These are phyloP conservation scores for Strongylocentrotus purpuratus DNA, from an alignment of 35 echinoderm and acorn worm species.

Conservation along the genomic window DNA sequence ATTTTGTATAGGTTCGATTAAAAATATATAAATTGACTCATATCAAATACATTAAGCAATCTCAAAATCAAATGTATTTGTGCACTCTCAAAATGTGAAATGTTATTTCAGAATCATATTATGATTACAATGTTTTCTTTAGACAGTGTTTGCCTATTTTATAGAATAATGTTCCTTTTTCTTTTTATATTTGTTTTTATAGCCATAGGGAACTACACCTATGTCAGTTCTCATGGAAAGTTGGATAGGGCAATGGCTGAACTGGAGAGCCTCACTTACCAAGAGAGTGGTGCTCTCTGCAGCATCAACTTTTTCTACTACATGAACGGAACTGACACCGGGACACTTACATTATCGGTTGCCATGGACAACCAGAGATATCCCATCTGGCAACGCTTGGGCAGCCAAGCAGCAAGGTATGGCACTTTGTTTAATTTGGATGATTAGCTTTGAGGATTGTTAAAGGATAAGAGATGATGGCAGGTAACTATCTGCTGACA, in stretches of 20 bases:
- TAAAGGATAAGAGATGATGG: neutral
- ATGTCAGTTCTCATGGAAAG: constrained; percentile 38
- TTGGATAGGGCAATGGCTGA: neutral
- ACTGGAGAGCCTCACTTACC: constrained; percentile 16
- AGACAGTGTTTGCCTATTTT: neutral
- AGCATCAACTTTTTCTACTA: constrained; percentile 50
- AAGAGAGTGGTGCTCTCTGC: constrained; percentile 34
- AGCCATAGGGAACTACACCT: constrained; percentile 33
- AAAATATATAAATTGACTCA: too few relatives aligned
- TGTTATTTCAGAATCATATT: neutral
- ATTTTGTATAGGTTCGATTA: too few relatives aligned
- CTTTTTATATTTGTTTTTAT: neutral
- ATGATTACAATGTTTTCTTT: neutral
- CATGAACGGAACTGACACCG: constrained; percentile 53
- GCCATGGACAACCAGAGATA: neutral
- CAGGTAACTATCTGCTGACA: neutral
- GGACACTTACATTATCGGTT: constrained; percentile 26
- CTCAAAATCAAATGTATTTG: too few relatives aligned
- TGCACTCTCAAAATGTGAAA: neutral
- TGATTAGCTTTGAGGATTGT: neutral
- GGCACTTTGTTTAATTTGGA: neutral
- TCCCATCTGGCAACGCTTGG: constrained; percentile 36
- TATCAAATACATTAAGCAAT: too few relatives aligned
- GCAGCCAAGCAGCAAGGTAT: constrained; percentile 48
- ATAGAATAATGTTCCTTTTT: neutral